phyloP scores from a whole-genome alignment of 2,113 vertebrate genomes.

The Donacobius atricapilla region DNA sequence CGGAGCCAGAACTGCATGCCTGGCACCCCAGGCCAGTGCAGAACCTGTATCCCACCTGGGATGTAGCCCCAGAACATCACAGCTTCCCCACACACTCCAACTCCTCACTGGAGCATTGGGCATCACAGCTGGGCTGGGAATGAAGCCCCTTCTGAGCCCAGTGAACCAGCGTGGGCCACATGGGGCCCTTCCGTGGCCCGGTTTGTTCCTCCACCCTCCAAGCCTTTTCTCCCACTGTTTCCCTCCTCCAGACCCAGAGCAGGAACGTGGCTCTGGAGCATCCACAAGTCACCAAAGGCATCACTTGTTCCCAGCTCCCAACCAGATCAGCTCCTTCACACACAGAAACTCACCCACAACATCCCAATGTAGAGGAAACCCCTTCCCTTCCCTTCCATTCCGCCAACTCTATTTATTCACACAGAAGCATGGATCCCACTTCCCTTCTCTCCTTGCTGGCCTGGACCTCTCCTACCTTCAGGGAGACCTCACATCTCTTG shows the following conservation, averaged over 20 bases:
- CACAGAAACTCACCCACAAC: rapidly evolving
- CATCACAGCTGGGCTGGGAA: not conserved
- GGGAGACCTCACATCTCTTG: not conserved
- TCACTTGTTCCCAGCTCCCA: not conserved
- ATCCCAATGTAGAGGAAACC: rapidly evolving
- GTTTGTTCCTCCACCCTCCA: not conserved
- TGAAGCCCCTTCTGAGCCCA: not conserved
- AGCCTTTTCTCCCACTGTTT: not conserved
- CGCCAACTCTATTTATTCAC: not conserved
- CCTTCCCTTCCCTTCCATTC: not conserved
- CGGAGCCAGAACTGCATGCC: not conserved
- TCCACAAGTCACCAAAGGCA: rapidly evolving
- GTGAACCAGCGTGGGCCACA: rapidly evolving
- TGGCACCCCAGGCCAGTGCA: rapidly evolving
- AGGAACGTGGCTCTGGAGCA: not conserved
- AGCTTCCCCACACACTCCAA: not conserved
- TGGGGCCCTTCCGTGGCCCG: rapidly evolving
- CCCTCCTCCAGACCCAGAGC: not conserved
- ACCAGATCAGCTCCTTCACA: not conserved
- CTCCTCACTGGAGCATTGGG: rapidly evolving
- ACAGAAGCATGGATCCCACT: not conserved
- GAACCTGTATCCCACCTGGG: rapidly evolving
- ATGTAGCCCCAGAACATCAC: not conserved
- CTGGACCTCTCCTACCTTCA: not conserved
- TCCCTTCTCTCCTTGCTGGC: not conserved